Evolutionary conservation across 1,140 invertebrate genomes (phyloP).

Genomic region (Bombus pyrosoma): DNA sequence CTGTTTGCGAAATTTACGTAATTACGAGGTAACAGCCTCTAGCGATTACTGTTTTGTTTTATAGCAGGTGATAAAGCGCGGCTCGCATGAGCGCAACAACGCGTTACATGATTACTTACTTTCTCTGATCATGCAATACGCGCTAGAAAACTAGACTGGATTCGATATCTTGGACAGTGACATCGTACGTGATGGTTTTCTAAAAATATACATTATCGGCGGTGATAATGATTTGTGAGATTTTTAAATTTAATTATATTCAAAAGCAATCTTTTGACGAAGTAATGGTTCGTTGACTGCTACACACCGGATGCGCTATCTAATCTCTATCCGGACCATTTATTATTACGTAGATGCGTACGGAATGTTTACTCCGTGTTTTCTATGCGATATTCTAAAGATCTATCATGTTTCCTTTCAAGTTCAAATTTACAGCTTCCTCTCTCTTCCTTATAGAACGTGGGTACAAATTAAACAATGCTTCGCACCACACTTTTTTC

Average conservation of each 20-base stretch:
- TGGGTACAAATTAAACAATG: conserved; percentile 2
- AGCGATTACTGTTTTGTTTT: not conserved
- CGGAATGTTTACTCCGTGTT: too few species aligned
- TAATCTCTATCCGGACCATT: not conserved
- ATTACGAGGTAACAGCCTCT: conserved; percentile 2
- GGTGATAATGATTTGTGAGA: not conserved
- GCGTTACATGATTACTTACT: not conserved
- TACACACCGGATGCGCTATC: conserved; percentile 10
- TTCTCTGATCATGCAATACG: not conserved
- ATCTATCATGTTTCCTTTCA: not conserved
- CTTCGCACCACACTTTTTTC: not conserved
- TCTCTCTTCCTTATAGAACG: not conserved
- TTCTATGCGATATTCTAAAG: too few species aligned
- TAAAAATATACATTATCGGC: not conserved
- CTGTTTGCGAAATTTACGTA: not conserved
- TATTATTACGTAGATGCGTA: not conserved
- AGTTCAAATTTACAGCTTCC: not conserved
- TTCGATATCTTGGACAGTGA: not conserved
- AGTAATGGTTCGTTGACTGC: not conserved
- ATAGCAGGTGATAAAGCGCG: not conserved
- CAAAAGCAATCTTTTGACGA: not conserved
- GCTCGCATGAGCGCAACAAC: not conserved
- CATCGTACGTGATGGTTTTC: not conserved
- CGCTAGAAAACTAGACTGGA: not conserved
- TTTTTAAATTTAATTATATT: not conserved